Conservation (phyloP, 2,797 vertebrate genomes). For the Salmo trutta region DNA sequence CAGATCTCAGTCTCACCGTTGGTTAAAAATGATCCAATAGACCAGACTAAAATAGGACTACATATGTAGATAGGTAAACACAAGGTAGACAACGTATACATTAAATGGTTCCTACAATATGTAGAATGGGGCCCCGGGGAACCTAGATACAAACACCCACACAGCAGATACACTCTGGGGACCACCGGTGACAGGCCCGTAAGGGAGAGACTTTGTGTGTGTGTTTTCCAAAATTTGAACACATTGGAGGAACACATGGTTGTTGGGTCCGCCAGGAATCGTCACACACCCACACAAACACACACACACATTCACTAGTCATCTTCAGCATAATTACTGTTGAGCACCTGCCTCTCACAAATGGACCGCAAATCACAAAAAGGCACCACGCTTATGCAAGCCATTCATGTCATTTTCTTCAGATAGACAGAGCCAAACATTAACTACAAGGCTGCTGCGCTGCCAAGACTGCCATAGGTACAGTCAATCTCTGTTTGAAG, state of each 20-base stretch:
- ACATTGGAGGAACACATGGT: neutral
- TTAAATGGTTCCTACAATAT: neutral
- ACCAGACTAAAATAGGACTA: neutral
- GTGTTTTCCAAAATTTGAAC: neutral
- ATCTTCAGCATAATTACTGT: neutral
- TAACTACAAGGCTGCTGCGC: neutral
- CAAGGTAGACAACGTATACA: neutral
- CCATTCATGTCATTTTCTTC: conserved; percentile 3
- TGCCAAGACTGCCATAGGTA: neutral
- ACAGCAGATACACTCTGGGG: no score
- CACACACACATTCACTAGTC: neutral
- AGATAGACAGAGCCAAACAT: conserved; percentile 6
- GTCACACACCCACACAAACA: neutral
- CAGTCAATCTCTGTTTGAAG: neutral
- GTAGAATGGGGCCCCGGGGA: neutral
- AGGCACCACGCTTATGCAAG: neutral
- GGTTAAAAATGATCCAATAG: neutral
- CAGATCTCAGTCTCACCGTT: neutral
- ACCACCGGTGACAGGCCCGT: no score
- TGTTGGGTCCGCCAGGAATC: neutral
- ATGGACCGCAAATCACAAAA: neutral
- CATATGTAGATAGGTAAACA: neutral
- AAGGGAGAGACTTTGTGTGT: neutral
- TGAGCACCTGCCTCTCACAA: neutral
- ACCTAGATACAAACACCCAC: no score